A percentile compares a stretch with the other conserved stretches of the same genome.
Conservation (phyloP, 1,140 invertebrate genomes). For the Cotesia vestalis region DNA sequence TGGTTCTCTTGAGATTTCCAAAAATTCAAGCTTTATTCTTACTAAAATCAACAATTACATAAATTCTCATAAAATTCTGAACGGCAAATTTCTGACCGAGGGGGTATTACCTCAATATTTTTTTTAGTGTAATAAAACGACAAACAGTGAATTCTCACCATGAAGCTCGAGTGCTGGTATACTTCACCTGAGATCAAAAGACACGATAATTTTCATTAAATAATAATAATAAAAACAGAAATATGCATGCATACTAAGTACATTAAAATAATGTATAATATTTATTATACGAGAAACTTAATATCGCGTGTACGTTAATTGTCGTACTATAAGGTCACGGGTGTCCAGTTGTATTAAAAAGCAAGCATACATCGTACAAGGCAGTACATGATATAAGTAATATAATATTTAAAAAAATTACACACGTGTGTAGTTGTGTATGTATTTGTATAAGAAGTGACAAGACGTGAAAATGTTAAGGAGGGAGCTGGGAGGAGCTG, state of each 20-base stretch:
- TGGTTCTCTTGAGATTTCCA: no score
- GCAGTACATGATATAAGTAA: slow-evolving; percentile 13
- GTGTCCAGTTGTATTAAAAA: no score
- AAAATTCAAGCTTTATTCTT: no score
- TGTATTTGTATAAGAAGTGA: slow-evolving; percentile 18
- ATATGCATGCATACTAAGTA: background rate
- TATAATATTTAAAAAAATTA: background rate
- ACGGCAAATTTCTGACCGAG: no score
- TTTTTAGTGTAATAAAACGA: no score
- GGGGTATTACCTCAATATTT: no score
- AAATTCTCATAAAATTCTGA: no score
- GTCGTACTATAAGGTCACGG: background rate
- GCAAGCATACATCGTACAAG: no score
- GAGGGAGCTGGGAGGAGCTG: slow-evolving; percentile 51
- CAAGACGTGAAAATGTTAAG: slow-evolving; percentile 10
- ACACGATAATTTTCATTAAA: no score
- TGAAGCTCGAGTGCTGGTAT: background rate
- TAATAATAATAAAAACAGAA: background rate
- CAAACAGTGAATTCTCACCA: background rate
- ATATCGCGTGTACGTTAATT: slow-evolving; percentile 4
- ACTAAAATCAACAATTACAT: no score
- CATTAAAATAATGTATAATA: no score
- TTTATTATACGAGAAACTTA: no score
- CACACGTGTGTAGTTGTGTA: background rate
- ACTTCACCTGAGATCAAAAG: background rate